These are phyloP conservation scores for Taenaris catops DNA, from an alignment of 2,888 invertebrate species.

Conservation along the genomic window DNA sequence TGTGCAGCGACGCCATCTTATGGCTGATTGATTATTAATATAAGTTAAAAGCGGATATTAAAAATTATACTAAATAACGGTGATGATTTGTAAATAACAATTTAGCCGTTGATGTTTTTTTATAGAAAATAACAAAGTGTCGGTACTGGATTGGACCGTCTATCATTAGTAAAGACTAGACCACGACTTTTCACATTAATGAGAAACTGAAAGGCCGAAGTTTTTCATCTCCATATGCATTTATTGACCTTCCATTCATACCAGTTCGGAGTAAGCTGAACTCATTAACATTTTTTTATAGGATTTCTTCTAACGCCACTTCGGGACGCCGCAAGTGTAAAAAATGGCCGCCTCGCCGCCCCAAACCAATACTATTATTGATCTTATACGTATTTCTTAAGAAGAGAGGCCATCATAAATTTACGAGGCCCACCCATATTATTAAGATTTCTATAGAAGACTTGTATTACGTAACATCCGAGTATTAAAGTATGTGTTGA, in stretches of 20 bases:
- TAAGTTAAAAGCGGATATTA: no score
- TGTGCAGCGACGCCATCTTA: no score
- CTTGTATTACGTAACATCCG: background rate
- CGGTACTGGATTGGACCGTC: no score
- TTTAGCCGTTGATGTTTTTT: no score
- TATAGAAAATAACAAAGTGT: no score
- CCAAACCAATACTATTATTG: constrained; percentile 15
- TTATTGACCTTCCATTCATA: constrained; percentile 17
- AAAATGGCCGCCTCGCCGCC: constrained; percentile 18
- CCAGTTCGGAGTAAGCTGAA: constrained; percentile 11
- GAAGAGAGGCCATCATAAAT: constrained; percentile 18
- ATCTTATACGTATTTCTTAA: constrained; percentile 18
- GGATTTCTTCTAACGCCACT: constrained; percentile 15
- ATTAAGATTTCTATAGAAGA: constrained; percentile 4
- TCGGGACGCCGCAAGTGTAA: constrained; percentile 15
- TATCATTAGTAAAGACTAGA: no score
- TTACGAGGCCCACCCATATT: constrained; percentile 12
- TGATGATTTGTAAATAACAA: no score
- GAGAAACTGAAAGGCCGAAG: background rate
- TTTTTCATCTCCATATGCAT: constrained; percentile 2
- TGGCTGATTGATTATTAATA: no score
- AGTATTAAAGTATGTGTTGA: no score
- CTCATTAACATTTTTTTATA: constrained; percentile 23
- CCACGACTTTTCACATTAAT: no score
- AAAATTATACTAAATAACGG: no score